Evolutionary conservation across 2,888 invertebrate species (phyloP), one percentile per base, ranked within the genome.

Genomic region (Diloba caeruleocephala): DNA sequence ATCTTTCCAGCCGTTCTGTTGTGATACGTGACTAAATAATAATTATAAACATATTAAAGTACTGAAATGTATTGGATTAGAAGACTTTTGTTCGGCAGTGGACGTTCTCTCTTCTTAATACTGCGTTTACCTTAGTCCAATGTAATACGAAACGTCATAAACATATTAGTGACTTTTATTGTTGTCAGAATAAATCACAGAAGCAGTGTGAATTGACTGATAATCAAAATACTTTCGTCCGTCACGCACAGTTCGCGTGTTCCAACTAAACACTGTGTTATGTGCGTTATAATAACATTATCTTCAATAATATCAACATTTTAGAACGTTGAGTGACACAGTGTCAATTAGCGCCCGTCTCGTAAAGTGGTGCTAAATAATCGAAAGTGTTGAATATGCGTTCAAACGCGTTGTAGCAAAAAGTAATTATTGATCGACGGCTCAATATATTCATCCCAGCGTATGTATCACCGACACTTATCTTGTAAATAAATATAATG

Each of bases 171-270:
- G n/a, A 38, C 25, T 43, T 38, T 54, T 10, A 41, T 15, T 32
- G 4, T 26, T 9, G 21, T 44, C 14, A 23, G 17, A 36, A 43
- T 29, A 37, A 42, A 53, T 51, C 13, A 32, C 6, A 26, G 25
- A 0, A 52, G 6, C 33, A 26, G 53, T 67, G 50, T 68, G 34
- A 39, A 67, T 39, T 15, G 37, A 3, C 67, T 55, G 8, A 60
- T 21, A 59, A 12, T 10, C 26, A 48, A 37, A 57, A 63, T 53
- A 63, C 69, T 63, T 71, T 69, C 73, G 33, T 59, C 28, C n/a
- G 50, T 45, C 69, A 69, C 72, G 53, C 63, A 45, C 13, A 41
- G 21, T 37, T 25, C 0, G 14, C 29, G 51, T 46, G 14, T 68
- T 63, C 31, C 32, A 58, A 13, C 17, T 55, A 1, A 14, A 42